Evolutionary conservation across 1,140 invertebrate genomes (phyloP).

Genomic region (Drosophila tropicalis): DNA sequence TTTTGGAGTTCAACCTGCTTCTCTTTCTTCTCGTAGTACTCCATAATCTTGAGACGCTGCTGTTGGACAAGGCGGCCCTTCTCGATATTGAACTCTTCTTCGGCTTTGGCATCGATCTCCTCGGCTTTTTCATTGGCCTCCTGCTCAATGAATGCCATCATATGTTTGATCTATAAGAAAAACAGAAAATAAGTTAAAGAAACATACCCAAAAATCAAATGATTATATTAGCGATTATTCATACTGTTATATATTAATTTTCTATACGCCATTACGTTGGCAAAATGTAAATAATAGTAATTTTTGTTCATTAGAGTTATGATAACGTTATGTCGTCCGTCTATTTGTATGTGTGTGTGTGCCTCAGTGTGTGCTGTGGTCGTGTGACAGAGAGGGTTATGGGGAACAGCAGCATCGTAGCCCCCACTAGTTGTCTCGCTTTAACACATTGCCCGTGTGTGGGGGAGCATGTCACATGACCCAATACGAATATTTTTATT

Average conservation of each 20-base stretch:
- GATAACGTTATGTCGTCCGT: conserved; percentile 6
- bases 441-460: conserved; percentile 43
- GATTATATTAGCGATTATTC: conserved; percentile 49
- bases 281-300: conserved; percentile 7
- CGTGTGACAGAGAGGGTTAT: conserved; percentile 64
- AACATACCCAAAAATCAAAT: background rate
- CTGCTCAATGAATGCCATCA: conserved; percentile 99
- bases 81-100: conserved; percentile 99
- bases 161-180: conserved; percentile 96
- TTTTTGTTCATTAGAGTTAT: conserved; percentile 2
- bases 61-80: conserved; percentile 99
- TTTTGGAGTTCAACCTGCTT: conserved; percentile 99
- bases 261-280: background rate
- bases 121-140: conserved; percentile 99
- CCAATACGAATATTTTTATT: conserved; percentile 55
- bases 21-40: conserved; percentile 99
- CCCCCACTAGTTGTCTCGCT: conserved; percentile 61
- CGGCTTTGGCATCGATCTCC: conserved; percentile 99
- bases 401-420: conserved; percentile 22
- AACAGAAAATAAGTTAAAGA: background rate
- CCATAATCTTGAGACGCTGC: conserved; percentile 99
- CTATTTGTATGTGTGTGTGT: background rate
- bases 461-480: conserved; percentile 74
- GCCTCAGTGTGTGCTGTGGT: conserved; percentile 27
- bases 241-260: background rate